phyloP scores from a whole-genome alignment of 2,113 vertebrate species.

The Clarias batrachus region DNA sequence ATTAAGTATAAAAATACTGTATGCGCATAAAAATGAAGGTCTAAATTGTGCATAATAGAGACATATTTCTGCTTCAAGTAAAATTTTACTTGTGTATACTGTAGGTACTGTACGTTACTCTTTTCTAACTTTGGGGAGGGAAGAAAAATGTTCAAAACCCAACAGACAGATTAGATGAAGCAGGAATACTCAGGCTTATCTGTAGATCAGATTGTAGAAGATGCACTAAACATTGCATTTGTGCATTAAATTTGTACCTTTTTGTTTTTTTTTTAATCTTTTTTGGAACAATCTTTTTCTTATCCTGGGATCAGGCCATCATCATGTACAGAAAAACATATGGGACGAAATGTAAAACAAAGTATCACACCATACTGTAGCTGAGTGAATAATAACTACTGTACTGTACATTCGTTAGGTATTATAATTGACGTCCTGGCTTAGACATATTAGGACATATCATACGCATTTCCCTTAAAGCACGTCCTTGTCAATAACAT shows the following conservation, averaged over 20 bases:
- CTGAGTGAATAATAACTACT: conserved; percentile 32
- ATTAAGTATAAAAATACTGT: no score
- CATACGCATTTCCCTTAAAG: not conserved
- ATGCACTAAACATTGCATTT: not conserved
- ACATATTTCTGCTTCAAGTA: no score
- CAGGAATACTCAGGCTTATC: not conserved
- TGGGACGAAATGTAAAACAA: conserved; percentile 43
- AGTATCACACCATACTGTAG: conserved; percentile 46
- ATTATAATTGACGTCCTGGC: not conserved
- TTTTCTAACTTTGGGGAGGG: no score
- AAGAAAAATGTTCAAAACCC: no score
- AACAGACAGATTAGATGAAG: not conserved
- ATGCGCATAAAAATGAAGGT: no score
- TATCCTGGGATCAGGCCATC: conserved; percentile 30
- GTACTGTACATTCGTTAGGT: not conserved
- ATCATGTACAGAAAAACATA: conserved; percentile 50
- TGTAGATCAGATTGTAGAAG: not conserved
- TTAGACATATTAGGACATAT: not conserved
- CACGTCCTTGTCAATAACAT: not conserved
- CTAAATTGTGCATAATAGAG: no score
- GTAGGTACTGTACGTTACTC: no score
- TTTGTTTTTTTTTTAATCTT: no score
- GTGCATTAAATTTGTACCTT: no score
- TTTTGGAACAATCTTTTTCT: conserved; percentile 44
- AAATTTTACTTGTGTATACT: no score